These are phyloP conservation scores for Eurosta solidaginis DNA, from an alignment of 1,140 invertebrate species.

Conservation along the genomic window DNA sequence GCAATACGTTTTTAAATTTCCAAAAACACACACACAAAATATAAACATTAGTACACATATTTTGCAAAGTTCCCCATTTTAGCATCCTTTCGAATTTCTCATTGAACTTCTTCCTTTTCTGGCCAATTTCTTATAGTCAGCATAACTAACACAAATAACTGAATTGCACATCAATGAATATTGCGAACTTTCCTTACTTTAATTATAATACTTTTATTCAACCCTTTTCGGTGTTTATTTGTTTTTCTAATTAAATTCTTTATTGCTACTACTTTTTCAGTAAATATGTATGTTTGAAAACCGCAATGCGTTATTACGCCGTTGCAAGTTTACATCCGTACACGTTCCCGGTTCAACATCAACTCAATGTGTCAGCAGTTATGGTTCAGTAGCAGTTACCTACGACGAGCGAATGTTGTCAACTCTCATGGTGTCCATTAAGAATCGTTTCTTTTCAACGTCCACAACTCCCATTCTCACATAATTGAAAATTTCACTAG, in stretches of 20 bases:
- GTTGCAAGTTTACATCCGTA: slow-evolving; percentile 31
- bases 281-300: slow-evolving; percentile 5
- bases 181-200: too few relatives aligned
- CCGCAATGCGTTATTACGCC: neutral
- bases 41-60: too few relatives aligned
- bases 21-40: too few relatives aligned
- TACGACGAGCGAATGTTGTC: neutral
- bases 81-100: neutral
- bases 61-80: too few relatives aligned
- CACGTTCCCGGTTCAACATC: slow-evolving; percentile 38
- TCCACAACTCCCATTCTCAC: neutral
- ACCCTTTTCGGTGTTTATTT: neutral
- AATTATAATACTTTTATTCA: slow-evolving; percentile 2
- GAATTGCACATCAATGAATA: too few relatives aligned
- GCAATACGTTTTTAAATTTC: too few relatives aligned
- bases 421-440: neutral
- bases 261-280: slow-evolving; percentile 5
- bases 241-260: slow-evolving; percentile 22
- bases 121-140: neutral
- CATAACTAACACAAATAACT: too few relatives aligned
- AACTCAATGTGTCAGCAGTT: too few relatives aligned
- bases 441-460: neutral
- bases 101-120: neutral
- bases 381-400: too few relatives aligned
- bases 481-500: neutral